phyloP scores from a whole-genome alignment of 2,113 vertebrate species.

The Poecilia latipinna region DNA sequence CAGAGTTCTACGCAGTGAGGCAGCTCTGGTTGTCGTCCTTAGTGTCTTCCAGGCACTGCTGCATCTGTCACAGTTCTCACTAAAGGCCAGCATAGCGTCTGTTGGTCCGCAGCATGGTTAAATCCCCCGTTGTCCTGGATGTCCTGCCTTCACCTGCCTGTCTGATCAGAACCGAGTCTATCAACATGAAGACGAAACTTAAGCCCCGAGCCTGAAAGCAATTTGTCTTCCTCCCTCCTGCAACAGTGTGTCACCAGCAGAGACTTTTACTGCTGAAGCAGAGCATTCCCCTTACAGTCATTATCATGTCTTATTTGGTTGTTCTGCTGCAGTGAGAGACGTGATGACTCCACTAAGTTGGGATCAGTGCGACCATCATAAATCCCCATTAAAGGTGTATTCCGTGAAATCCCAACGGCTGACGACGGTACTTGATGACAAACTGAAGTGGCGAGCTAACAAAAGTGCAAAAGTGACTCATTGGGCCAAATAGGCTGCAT shows the following conservation, averaged over 20 bases:
- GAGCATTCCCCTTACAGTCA: not conserved
- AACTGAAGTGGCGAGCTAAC: not conserved
- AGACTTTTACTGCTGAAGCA: not conserved
- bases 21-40: conserved; percentile 33
- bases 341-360: not conserved
- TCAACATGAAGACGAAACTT: conserved; percentile 25
- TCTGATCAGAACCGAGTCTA: conserved; percentile 21
- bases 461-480: not conserved
- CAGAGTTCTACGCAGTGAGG: not conserved
- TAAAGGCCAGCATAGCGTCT: too few species aligned
- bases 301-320: not conserved
- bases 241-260: not conserved
- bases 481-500: not conserved
- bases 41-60: conserved; percentile 9
- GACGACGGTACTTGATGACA: not conserved
- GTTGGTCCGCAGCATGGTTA: too few species aligned
- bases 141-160: not conserved
- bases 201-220: conserved; percentile 21
- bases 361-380: not conserved
- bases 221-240: conserved; percentile 1
- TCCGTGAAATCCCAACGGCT: not conserved
- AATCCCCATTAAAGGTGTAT: not conserved
- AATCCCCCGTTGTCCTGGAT: conserved; percentile 15
- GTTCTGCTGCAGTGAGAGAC: not conserved
- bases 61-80: not conserved